Evolutionary conservation across 2,797 vertebrate species (phyloP).

Genomic region (Halcyon badia): DNA sequence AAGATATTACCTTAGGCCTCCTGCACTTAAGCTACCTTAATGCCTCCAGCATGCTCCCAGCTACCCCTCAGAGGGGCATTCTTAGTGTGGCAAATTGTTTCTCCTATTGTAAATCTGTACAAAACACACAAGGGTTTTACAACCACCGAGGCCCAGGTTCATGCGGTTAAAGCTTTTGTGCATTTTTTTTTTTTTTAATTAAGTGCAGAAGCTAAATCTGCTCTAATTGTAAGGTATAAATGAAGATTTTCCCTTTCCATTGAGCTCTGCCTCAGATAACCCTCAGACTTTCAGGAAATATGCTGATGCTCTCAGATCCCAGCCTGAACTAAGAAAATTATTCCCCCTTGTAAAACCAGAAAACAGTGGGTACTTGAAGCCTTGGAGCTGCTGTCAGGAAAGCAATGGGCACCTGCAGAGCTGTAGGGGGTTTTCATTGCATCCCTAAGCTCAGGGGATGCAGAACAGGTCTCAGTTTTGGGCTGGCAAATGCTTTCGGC

Average conservation of each 20-base stretch:
- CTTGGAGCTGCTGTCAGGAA: background rate
- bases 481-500: background rate
- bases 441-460: background rate
- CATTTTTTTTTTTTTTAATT: background rate
- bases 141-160: background rate
- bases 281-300: background rate
- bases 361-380: background rate
- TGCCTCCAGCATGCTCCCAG: background rate
- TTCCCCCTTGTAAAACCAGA: background rate
- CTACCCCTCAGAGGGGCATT: background rate
- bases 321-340: background rate
- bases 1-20: background rate
- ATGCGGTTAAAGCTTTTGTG: background rate
- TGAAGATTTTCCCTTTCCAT: background rate
- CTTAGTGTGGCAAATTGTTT: background rate
- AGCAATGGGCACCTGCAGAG: background rate
- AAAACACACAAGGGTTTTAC: background rate
- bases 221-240: background rate
- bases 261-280: background rate
- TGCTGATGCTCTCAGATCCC: background rate
- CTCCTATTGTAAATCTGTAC: background rate
- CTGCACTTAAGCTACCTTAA: background rate
- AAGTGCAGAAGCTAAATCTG: background rate
- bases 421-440: fast-evolving
- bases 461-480: background rate